These are phyloP conservation scores for Gymnocypris eckloni DNA, from an alignment of 2,797 vertebrate species.

Conservation along the genomic window DNA sequence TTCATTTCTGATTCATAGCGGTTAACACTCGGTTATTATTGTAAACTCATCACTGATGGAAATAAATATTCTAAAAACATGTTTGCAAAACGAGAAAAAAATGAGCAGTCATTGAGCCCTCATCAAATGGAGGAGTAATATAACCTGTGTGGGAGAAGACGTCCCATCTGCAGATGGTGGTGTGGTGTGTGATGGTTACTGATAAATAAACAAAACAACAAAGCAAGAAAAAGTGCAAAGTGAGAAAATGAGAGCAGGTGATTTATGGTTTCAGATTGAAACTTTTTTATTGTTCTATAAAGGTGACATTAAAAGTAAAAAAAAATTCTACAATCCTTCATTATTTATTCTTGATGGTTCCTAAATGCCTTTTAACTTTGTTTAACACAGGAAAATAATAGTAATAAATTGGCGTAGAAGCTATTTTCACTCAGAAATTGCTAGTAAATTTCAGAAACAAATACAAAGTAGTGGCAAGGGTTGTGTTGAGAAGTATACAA, in stretches of 20 bases:
- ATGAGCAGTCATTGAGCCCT: background rate
- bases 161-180: background rate
- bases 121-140: background rate
- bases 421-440: background rate
- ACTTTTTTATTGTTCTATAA: background rate
- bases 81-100: background rate
- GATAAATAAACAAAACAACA: slow-evolving; percentile 6
- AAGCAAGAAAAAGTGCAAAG: background rate
- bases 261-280: background rate
- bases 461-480: background rate
- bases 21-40: background rate
- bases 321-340: background rate
- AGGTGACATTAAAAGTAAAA: background rate
- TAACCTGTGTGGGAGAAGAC: slow-evolving; percentile 20
- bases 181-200: slow-evolving; percentile 3
- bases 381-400: background rate
- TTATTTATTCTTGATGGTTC: background rate
- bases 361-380: background rate
- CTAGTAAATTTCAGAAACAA: background rate
- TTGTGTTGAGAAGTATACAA: no score
- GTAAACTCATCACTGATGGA: background rate
- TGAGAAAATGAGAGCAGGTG: background rate
- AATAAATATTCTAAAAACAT: background rate
- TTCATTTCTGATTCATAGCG: background rate
- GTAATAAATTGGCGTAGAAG: background rate